Evolutionary conservation across 2,797 vertebrate genomes (phyloP).

Genomic region (Muscicapa striata): DNA sequence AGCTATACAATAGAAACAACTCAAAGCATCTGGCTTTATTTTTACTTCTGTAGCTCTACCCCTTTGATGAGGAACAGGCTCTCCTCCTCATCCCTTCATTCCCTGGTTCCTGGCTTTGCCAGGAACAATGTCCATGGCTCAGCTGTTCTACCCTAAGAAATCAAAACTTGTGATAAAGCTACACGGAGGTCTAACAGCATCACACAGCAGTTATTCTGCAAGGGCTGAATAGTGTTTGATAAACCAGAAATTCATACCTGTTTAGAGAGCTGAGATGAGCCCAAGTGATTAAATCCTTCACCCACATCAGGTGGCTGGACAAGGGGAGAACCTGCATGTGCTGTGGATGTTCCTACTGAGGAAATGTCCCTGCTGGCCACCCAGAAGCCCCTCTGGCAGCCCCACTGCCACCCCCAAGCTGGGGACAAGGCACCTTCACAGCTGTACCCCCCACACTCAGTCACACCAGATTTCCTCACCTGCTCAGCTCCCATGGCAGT

Average conservation of each 20-base stretch:
- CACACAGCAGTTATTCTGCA: background rate
- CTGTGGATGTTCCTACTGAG: background rate
- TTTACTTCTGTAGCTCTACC: conserved; percentile 28
- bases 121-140: background rate
- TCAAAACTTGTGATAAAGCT: background rate
- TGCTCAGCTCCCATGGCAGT: background rate
- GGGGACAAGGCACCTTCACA: background rate
- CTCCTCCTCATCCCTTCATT: background rate
- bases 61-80: conserved; percentile 14
- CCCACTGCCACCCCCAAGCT: background rate
- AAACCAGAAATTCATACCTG: background rate
- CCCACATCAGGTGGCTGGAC: background rate
- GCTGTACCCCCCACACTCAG: background rate
- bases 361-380: background rate
- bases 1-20: conserved; percentile 20
- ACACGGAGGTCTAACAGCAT: background rate
- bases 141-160: background rate
- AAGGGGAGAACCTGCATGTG: background rate
- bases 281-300: background rate
- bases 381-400: background rate
- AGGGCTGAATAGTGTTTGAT: background rate
- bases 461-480: background rate
- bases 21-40: conserved; percentile 36
- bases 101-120: background rate
- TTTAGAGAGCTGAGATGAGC: background rate